phyloP scores from a whole-genome alignment of 2,888 invertebrate genomes.

The Plemyria rubiginata region DNA sequence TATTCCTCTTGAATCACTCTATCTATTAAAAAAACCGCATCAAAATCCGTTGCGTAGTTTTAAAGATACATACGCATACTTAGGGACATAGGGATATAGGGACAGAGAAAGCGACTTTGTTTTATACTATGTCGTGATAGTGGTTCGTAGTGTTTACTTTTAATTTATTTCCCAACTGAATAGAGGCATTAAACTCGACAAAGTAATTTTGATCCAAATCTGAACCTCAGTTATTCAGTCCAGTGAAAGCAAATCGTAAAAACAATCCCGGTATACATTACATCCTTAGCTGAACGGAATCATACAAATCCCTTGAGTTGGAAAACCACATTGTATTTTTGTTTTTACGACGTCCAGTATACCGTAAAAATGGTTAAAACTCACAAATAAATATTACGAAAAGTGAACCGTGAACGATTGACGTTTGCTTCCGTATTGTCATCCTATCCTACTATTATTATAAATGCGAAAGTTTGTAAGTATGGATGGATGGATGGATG shows the following conservation, averaged over 20 bases:
- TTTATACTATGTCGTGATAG: too few relatives aligned
- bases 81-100: too few relatives aligned
- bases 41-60: too few relatives aligned
- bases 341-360: conserved; percentile 38
- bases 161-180: background rate
- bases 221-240: conserved; percentile 11
- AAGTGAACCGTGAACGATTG: conserved; percentile 17
- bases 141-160: background rate
- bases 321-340: conserved; percentile 39
- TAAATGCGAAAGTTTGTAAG: too few relatives aligned
- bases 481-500: too few relatives aligned
- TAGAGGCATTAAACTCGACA: background rate
- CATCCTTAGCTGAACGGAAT: conserved; percentile 25
- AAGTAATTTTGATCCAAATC: background rate
- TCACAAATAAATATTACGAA: conserved; percentile 25
- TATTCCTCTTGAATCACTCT: too few relatives aligned
- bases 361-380: conserved; percentile 43
- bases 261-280: background rate
- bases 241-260: conserved; percentile 8
- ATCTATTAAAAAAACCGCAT: too few relatives aligned
- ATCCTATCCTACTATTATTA: too few relatives aligned
- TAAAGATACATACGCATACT: too few relatives aligned
- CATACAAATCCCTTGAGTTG: conserved; percentile 26
- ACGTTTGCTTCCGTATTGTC: conserved; percentile 13
- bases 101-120: too few relatives aligned